Conservation (phyloP, 2,797 vertebrate genomes). For the Onychomys leucogaster region DNA sequence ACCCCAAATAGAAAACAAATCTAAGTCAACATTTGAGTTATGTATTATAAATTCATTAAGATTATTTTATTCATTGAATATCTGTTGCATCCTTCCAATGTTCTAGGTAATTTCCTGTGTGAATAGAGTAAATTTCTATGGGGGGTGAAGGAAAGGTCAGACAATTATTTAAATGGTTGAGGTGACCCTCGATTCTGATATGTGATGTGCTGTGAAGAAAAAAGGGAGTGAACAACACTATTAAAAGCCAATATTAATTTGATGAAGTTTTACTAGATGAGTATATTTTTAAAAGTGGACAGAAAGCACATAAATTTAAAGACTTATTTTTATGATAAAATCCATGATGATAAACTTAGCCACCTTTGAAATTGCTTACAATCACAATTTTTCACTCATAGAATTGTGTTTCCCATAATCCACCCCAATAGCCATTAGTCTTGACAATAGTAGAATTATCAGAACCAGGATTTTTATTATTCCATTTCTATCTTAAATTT, state of each 20-base stretch:
- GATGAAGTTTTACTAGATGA: neutral
- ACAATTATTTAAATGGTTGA: neutral
- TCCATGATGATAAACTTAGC: conserved; percentile 16
- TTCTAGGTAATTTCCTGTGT: conserved; percentile 15
- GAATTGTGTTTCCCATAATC: conserved; percentile 28
- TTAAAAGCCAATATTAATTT: neutral
- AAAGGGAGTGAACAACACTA: neutral
- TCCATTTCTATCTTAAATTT: neutral
- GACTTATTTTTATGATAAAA: conserved; percentile 15
- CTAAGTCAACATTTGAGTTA: conserved; percentile 58
- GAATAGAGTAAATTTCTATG: neutral
- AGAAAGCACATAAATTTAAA: neutral
- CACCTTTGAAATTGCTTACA: neutral
- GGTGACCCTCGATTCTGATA: neutral
- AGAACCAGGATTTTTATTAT: neutral
- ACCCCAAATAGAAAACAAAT: conserved; percentile 70
- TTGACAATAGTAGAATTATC: neutral
- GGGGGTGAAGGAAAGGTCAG: neutral
- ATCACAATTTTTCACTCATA: neutral
- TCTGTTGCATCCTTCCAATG: neutral
- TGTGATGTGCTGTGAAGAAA: neutral
- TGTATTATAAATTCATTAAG: conserved; percentile 47
- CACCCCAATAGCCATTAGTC: neutral
- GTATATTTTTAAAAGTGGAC: neutral
- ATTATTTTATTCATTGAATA: conserved; percentile 61